Percentiles rank a stretch among this genome's conserved stretches.
These are phyloP conservation scores for Amphibalanus amphitrite DNA, from an alignment of 1,140 invertebrate species.

Conservation along the genomic window DNA sequence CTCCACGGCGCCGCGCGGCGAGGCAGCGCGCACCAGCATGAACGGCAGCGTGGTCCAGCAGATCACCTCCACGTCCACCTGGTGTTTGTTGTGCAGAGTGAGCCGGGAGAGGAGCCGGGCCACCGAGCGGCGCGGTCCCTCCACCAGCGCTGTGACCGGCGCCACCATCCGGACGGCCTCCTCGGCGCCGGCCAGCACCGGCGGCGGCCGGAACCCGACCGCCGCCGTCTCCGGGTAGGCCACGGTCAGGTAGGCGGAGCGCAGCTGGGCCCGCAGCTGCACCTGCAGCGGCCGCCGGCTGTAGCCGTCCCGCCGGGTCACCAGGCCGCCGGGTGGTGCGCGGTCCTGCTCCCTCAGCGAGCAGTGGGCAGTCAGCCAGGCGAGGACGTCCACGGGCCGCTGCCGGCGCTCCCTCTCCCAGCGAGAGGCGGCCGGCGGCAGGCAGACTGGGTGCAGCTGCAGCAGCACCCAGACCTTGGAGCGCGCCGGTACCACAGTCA, in stretches of 20 bases:
- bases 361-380: not conserved
- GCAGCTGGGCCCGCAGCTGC: not conserved
- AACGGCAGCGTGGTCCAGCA: not conserved
- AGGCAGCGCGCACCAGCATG: not conserved
- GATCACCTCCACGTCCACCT: not conserved
- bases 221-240: not conserved
- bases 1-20: not conserved
- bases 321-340: too few species aligned
- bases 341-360: not conserved
- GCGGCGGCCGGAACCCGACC: not conserved
- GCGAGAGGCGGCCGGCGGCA: not conserved
- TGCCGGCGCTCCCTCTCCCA: not conserved
- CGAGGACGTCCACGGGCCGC: not conserved
- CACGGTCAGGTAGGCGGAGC: not conserved
- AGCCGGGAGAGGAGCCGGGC: not conserved
- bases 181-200: not conserved
- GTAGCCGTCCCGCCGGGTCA: not conserved
- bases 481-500: not conserved
- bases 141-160: not conserved
- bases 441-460: not conserved
- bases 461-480: not conserved
- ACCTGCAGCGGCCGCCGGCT: not conserved
- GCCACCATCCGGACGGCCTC: not conserved
- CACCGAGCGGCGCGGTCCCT: not conserved
- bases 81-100: not conserved